A percentile compares a stretch with the other conserved stretches of the same genome.
Evolutionary conservation across 2,797 vertebrate genomes (phyloP).

Genomic region (Spheniscus humboldti): DNA sequence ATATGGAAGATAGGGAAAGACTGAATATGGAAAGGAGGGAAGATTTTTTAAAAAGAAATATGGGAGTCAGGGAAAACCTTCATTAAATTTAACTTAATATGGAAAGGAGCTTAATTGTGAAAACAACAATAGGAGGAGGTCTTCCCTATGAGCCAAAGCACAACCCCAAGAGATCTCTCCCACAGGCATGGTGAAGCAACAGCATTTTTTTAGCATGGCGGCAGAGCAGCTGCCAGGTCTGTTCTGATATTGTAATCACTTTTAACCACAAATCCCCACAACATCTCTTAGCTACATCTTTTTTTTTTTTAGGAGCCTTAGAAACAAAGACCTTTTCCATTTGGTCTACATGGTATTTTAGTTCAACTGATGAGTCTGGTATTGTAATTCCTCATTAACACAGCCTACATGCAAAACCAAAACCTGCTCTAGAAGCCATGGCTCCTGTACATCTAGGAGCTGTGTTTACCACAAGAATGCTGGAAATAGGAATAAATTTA

Average conservation of each 20-base stretch:
- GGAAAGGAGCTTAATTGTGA: neutral
- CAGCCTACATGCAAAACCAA: neutral
- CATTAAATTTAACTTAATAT: neutral
- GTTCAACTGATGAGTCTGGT: neutral
- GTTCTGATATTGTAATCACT: neutral
- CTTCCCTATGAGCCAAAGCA: neutral
- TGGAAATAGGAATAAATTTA: neutral
- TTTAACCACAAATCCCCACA: neutral
- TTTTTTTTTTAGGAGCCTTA: neutral
- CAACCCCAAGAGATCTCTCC: neutral
- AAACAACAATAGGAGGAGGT: neutral
- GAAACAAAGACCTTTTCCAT: neutral
- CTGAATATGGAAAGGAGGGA: neutral
- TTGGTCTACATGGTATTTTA: neutral
- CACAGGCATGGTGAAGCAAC: neutral
- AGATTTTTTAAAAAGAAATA: neutral
- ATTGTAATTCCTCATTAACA: neutral
- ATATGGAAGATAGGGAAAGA: neutral
- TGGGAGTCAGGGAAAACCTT: neutral
- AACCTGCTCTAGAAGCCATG: neutral
- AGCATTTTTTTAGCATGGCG: neutral
- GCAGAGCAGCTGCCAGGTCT: neutral
- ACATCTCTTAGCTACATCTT: neutral
- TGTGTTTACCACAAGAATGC: neutral
- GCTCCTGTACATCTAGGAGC: neutral